phyloP scores from a whole-genome alignment of 2,113 vertebrate species.

The Lipophrys pholis region DNA sequence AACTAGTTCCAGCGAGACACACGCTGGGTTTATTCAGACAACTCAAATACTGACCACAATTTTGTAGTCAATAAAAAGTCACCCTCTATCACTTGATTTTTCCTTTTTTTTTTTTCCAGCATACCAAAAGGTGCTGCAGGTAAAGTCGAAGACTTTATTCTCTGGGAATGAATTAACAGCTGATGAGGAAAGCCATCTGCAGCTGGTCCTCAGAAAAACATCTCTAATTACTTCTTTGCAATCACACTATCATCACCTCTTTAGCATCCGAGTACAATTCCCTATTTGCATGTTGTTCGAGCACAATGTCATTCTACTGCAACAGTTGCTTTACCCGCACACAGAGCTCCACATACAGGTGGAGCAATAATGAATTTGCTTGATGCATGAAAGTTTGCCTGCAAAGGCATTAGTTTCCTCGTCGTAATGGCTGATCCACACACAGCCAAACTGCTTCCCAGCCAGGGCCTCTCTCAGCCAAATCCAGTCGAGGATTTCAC shows the following conservation, averaged over 20 bases:
- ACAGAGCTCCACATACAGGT: neutral
- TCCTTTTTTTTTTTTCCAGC: neutral
- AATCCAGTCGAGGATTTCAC: conserved; percentile 59
- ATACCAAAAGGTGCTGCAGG: neutral
- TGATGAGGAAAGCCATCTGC: conserved; percentile 8
- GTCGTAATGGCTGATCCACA: conserved; percentile 57
- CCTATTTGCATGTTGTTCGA: conserved; percentile 10
- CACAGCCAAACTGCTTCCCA: conserved; percentile 33
- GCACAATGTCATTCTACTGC: neutral
- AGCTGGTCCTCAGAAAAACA: neutral
- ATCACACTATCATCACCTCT: neutral
- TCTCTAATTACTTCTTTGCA: neutral
- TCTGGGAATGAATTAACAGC: conserved; percentile 8
- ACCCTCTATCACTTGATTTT: conserved; percentile 19
- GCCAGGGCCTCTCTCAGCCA: no score
- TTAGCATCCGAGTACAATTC: neutral
- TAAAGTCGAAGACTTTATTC: conserved; percentile 19
- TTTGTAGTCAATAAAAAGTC: conserved; percentile 26
- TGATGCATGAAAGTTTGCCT: conserved; percentile 49
- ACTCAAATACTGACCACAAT: conserved; percentile 29
- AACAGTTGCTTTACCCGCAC: conserved; percentile 17
- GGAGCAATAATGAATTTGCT: conserved; percentile 20
- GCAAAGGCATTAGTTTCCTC: conserved; percentile 35
- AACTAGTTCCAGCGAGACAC: conserved; percentile 27
- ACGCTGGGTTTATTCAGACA: conserved; percentile 53